Percentiles rank a stretch among this genome's conserved stretches.
Conservation (phyloP, 2,888 invertebrate genomes). For the Harmothoe impar region DNA sequence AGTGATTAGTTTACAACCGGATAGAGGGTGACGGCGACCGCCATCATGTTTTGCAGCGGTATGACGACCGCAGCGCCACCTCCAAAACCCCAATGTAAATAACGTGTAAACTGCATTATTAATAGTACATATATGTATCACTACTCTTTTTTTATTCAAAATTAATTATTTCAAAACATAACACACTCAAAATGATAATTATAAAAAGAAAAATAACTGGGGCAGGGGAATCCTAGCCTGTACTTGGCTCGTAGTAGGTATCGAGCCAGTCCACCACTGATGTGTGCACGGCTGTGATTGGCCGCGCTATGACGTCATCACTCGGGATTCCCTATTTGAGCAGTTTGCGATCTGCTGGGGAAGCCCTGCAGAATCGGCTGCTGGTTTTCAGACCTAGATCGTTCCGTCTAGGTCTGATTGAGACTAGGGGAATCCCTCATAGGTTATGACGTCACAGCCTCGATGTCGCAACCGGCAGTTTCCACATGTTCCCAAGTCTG, state of each 20-base stretch:
- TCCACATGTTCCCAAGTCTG: constrained; percentile 32
- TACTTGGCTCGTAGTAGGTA: no score
- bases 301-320: no score
- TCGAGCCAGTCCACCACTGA: no score
- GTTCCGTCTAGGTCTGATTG: no score
- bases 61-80: constrained; percentile 24
- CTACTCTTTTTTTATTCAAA: no score
- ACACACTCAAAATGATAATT: background rate
- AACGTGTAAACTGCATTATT: background rate
- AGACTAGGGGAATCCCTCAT: background rate
- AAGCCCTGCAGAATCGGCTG: no score
- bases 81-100: background rate
- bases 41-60: constrained; percentile 38
- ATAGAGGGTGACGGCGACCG: constrained; percentile 18
- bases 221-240: no score
- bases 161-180: background rate
- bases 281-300: no score
- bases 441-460: constrained; percentile 48
- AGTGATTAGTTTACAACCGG: constrained; percentile 46
- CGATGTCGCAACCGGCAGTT: constrained; percentile 49
- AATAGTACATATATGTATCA: no score
- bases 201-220: background rate
- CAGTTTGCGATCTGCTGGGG: no score
- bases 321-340: no score
- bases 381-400: no score